Evolutionary conservation across 2,113 vertebrate genomes (phyloP), one percentile per base, ranked within the genome.

Genomic region (Strigops habroptila): DNA sequence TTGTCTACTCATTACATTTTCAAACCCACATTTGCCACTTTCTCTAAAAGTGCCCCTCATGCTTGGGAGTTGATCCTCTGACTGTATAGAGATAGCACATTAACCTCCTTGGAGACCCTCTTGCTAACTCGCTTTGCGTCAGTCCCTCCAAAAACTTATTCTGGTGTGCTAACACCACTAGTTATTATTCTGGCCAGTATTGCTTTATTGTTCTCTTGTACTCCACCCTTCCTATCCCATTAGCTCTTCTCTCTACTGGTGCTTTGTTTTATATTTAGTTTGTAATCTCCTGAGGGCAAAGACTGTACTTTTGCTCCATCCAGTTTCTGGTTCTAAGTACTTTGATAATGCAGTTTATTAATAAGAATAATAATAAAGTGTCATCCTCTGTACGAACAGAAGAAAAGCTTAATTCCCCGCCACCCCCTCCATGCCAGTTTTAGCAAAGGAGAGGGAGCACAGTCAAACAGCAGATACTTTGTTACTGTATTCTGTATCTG

Each of bases 391-490:
- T 64, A 65, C 3, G 67, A 81, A 48, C 12, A 69, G 53, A 76
- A 74, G 46, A 81, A 82, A 91, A 86, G 24, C 31, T 51, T 64
- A 23, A 68, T 91, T 88, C 63, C 6, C 7, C 48, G 18, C 30
- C 52, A 41, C 63, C 27, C 49, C 71, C 41, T 90, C 55, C 28
- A 15, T 18, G 35, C 60, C 43, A 27, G 18, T 91, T 90, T 65
- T n/a, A 90, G 80, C 46, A 63, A 75, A 79, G 51, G 65, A 88
- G 31, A 69, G 28, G 73, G 60, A 91, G 41, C 12, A 12, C 62
- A 44, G 82, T 70, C 64, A 70, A 82, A 96, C 90, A 96, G 88
- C 92, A 88, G 59, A 74, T 81, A 95, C 88, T 94, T 92, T 95
- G 95, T 95, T 94, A 60, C 70, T 49, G 52, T 64, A 64, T 43